These are phyloP conservation scores for Labeo calbasu DNA, from an alignment of 2,797 vertebrate genomes.

Conservation along the genomic window DNA sequence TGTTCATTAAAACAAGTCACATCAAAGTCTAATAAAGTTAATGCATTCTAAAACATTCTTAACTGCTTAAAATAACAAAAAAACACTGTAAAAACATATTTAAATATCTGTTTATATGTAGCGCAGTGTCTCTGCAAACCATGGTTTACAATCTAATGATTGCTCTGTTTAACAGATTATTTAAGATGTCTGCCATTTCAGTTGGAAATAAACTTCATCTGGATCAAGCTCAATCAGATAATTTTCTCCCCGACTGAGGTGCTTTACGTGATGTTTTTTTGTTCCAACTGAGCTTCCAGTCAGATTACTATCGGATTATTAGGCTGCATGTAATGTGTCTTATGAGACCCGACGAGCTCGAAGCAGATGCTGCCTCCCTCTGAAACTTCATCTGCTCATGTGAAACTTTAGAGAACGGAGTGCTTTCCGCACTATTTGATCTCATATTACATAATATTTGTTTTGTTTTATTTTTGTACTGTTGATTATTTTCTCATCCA, in stretches of 20 bases:
- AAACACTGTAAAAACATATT: not conserved
- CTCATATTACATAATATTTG: conserved; percentile 15
- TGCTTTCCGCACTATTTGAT: conserved; percentile 6
- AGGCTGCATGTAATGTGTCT: not conserved
- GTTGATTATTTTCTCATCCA: conserved; percentile 26
- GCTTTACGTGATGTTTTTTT: not conserved
- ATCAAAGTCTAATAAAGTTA: not conserved
- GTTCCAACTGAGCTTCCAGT: not conserved
- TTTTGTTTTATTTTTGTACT: conserved; percentile 32
- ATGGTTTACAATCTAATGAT: not conserved
- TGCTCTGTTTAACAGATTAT: not conserved
- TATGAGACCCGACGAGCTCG: not conserved
- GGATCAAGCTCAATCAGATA: not conserved
- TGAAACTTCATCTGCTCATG: conserved; percentile 8
- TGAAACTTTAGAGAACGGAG: not conserved
- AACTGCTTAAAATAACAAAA: not conserved
- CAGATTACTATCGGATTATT: not conserved
- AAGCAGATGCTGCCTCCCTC: conserved; percentile 1
- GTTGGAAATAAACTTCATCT: not conserved
- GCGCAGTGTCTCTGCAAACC: not conserved
- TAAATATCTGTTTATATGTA: not conserved
- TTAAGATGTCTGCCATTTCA: not conserved
- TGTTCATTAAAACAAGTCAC: not conserved
- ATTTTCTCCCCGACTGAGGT: not conserved
- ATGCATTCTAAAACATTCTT: not conserved